Conservation (phyloP, 2,797 vertebrate species). For the Harpagifer antarcticus region DNA sequence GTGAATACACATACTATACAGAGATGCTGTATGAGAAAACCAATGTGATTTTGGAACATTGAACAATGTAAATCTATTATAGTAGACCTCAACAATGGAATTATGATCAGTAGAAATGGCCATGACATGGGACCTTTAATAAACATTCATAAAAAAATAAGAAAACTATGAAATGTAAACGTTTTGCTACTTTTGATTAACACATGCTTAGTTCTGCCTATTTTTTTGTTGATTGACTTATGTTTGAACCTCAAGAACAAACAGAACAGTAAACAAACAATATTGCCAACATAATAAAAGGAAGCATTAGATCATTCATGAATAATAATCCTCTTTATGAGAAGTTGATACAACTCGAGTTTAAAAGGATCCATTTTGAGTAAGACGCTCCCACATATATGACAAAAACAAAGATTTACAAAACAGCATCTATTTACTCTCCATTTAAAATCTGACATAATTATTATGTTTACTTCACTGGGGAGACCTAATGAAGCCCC, state of each 20-base stretch:
- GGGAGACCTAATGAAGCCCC: constrained; percentile 13
- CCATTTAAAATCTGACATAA: neutral
- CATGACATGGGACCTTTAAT: neutral
- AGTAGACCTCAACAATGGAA: no score
- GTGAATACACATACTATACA: no score
- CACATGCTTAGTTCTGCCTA: no score
- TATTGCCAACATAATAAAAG: neutral
- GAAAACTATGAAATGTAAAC: neutral
- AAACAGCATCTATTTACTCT: neutral
- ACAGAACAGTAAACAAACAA: neutral
- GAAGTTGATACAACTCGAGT: neutral
- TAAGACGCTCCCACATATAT: neutral
- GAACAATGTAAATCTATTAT: no score
- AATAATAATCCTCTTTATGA: neutral
- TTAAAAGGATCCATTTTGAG: neutral
- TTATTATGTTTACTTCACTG: constrained; percentile 15
- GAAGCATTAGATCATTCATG: neutral
- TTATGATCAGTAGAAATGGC: no score
- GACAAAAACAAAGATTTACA: neutral
- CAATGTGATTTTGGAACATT: no score
- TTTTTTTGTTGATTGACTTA: neutral
- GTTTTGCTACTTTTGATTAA: neutral
- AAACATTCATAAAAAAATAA: neutral
- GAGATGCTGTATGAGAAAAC: no score
- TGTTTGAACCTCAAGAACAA: neutral